Evolutionary conservation across 2,113 vertebrate species (phyloP).

Genomic region (Pan troglodytes): NHGRI_mPanTro3-v2.1_pri NC_072412.2:72460501-72461000

Average conservation of each 20-base stretch:
- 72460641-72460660: conserved; percentile 85
- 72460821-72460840: conserved; percentile 77
- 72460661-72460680: conserved; percentile 84
- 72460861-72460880: conserved; percentile 81
- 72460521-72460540: conserved; percentile 65
- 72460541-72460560: conserved; percentile 71
- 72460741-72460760: conserved; percentile 83
- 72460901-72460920: conserved; percentile 81
- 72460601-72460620: conserved; percentile 80
- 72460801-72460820: conserved; percentile 80
- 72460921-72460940: conserved; percentile 79
- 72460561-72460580: conserved; percentile 72
- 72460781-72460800: conserved; percentile 82
- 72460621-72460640: conserved; percentile 76
- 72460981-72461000: conserved; percentile 76
- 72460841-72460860: conserved; percentile 79
- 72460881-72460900: conserved; percentile 79
- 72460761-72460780: conserved; percentile 80
- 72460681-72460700: conserved; percentile 83
- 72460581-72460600: conserved; percentile 72
- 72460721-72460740: conserved; percentile 81
- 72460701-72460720: conserved; percentile 79
- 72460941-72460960: conserved; percentile 76
- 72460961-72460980: conserved; percentile 78
- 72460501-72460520: conserved; percentile 18